Evolutionary conservation across 2,113 vertebrate genomes (phyloP), one percentile per base, ranked within the genome.

Genomic region (Ginglymostoma cirratum): DNA sequence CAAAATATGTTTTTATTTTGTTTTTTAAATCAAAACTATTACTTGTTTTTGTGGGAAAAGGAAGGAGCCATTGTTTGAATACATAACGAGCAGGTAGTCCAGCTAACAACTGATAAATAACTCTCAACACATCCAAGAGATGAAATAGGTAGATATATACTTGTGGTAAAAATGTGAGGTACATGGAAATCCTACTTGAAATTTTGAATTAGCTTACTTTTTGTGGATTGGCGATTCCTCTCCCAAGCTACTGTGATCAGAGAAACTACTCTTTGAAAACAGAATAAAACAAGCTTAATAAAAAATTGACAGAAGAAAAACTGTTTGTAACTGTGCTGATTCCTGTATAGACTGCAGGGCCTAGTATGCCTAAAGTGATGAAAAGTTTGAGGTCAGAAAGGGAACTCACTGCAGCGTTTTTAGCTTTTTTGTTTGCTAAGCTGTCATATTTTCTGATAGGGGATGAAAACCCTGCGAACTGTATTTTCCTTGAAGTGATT

Each of bases 201-300:
- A 69, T 24, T 48, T 34, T 52, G 94, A 95, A 76, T 70, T 52
- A 72, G 69, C 27, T 72, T 72, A 72, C 72, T 72, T 21, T 95
- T 72, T 15, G 30, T 34, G 67, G 48, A 95, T 95, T 95, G 76
- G 12, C 30, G 34, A 95, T 95, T 72, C 66, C 27, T 76, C 94
- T 69, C 69, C 72, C 45, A 48, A 76, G 94, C 69, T 70, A 95
- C 42, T 70, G 38, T 95, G 94, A 95, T 95, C 94, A 72, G 94
- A 95, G 92, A 94, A 45, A 95, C 42, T 30, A 52, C 52, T 15
- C 45, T 95, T 72, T 24, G 42, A 95, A 95, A 48, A 45, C 38
- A 45, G 93, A 72, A 95, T 95, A 72, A 95, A 94, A 69, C 7
- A 38, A 70, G 66, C 93, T 95, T 95, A 67, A 95, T 95, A 76